Percentiles rank a stretch among this genome's conserved stretches.
These are phyloP conservation scores for Zygaena filipendulae DNA, from an alignment of 2,888 invertebrate species.

Conservation along the genomic window DNA sequence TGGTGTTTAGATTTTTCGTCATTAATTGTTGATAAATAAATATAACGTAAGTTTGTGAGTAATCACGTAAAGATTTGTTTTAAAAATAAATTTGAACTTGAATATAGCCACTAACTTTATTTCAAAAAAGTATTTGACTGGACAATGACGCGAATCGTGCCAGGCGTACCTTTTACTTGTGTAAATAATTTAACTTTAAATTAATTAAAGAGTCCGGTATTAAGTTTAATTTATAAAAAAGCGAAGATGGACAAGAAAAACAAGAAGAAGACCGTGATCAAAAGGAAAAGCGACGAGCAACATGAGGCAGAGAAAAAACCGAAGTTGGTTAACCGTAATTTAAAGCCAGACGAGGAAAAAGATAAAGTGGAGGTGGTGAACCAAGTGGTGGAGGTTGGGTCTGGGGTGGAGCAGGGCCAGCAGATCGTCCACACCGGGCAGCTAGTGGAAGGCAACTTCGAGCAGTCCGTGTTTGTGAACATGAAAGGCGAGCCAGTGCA, in stretches of 20 bases:
- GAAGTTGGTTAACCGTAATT: conserved; percentile 44
- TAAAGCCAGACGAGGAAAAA: conserved; percentile 43
- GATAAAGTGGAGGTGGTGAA: conserved; percentile 52
- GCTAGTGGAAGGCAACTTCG: conserved; percentile 56
- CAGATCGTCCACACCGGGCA: conserved; percentile 60
- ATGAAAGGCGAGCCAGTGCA: conserved; percentile 64
- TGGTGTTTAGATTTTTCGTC: too few relatives aligned
- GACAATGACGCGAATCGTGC: too few relatives aligned
- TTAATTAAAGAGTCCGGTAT: too few relatives aligned
- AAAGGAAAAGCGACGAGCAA: conserved; percentile 57
- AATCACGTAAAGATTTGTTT: too few relatives aligned
- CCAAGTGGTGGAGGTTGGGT: conserved; percentile 57
- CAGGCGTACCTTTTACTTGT: too few relatives aligned
- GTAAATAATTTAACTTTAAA: too few relatives aligned
- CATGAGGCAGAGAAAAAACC: conserved; percentile 45
- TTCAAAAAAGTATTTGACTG: too few relatives aligned
- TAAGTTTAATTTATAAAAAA: too few relatives aligned
- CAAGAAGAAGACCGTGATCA: conserved; percentile 59
- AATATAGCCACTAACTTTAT: too few relatives aligned
- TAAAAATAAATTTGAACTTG: too few relatives aligned
- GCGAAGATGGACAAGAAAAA: conserved; percentile 67
- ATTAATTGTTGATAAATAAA: too few relatives aligned
- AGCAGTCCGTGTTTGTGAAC: conserved; percentile 61
- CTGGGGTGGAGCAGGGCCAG: conserved; percentile 56
- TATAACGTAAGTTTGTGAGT: too few relatives aligned